Percentiles rank a stretch among this genome's conserved stretches.
Conservation (phyloP, 2,888 invertebrate species). For the Antheraea assamensis region DNA sequence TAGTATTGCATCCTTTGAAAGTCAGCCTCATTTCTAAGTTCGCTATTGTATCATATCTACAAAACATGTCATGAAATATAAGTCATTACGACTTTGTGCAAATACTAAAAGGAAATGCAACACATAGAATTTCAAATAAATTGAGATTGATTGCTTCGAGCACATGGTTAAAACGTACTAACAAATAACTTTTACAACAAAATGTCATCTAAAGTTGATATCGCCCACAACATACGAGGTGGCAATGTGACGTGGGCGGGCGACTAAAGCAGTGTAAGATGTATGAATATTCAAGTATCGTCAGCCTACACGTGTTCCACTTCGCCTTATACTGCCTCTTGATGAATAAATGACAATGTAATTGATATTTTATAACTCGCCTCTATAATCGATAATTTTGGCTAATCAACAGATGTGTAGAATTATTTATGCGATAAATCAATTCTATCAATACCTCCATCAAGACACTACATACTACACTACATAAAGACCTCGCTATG, state of each 20-base stretch:
- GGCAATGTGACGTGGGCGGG: slow-evolving; percentile 59
- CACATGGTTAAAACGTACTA: slow-evolving; percentile 48
- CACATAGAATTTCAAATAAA: too few relatives aligned
- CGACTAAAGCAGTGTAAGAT: slow-evolving; percentile 40
- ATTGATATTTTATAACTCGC: slow-evolving; percentile 8
- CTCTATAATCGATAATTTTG: neutral
- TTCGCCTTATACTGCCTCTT: slow-evolving; percentile 43
- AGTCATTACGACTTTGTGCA: too few relatives aligned
- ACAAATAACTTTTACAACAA: slow-evolving; percentile 25
- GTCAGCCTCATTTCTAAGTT: too few relatives aligned
- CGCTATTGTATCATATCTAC: too few relatives aligned
- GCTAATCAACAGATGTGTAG: too few relatives aligned
- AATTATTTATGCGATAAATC: too few relatives aligned
- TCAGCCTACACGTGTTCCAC: slow-evolving; percentile 63
- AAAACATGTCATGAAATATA: too few relatives aligned
- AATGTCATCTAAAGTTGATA: slow-evolving; percentile 40
- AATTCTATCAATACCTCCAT: too few relatives aligned
- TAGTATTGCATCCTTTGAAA: too few relatives aligned
- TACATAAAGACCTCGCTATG: too few relatives aligned
- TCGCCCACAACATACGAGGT: slow-evolving; percentile 45
- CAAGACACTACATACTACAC: too few relatives aligned
- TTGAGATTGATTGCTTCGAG: neutral
- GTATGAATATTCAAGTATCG: slow-evolving; percentile 50
- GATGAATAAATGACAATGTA: slow-evolving; percentile 18
- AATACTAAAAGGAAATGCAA: too few relatives aligned